Percentiles rank a stretch among this genome's conserved stretches.
Evolutionary conservation across 2,888 invertebrate species (phyloP).

Genomic region (Drosophila picticornis): DNA sequence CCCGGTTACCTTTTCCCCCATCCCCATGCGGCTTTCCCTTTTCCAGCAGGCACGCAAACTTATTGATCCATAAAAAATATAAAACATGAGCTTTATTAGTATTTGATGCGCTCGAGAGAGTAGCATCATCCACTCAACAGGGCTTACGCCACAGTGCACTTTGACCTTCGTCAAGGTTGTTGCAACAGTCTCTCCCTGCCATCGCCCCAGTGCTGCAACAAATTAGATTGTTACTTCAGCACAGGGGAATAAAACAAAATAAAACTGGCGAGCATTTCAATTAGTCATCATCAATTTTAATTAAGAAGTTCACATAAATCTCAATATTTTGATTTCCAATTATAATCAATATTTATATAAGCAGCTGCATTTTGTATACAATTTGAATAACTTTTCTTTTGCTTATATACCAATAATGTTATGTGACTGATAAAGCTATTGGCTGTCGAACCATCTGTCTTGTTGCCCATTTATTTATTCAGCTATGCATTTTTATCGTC

Average conservation of each 20-base stretch:
- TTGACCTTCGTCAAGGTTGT: conserved; percentile 74
- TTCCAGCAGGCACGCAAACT: conserved; percentile 62
- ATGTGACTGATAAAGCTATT: conserved; percentile 40
- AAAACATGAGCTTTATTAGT: conserved; percentile 75
- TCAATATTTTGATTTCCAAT: conserved; percentile 39
- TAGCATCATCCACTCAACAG: conserved; percentile 46
- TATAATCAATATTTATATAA: conserved; percentile 37
- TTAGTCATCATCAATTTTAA: conserved; percentile 49
- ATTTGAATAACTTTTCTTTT: background rate
- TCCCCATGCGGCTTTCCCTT: conserved; percentile 10
- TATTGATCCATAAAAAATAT: conserved; percentile 79
- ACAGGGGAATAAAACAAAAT: background rate
- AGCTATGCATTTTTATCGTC: conserved; percentile 68
- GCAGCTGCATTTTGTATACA: conserved; percentile 11
- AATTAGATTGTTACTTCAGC: conserved; percentile 12
- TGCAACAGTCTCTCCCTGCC: conserved; percentile 29
- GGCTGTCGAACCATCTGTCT: conserved; percentile 35
- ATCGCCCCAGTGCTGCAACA: background rate
- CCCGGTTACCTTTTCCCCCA: background rate
- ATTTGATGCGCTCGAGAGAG: conserved; percentile 60
- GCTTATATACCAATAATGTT: conserved; percentile 11
- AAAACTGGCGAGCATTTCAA: conserved; percentile 10
- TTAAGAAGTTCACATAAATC: conserved; percentile 54
- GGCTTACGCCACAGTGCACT: conserved; percentile 38
- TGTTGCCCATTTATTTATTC: conserved; percentile 32